phyloP scores from a whole-genome alignment of 2,113 vertebrate genomes.

The Embiotoca jacksoni region DNA sequence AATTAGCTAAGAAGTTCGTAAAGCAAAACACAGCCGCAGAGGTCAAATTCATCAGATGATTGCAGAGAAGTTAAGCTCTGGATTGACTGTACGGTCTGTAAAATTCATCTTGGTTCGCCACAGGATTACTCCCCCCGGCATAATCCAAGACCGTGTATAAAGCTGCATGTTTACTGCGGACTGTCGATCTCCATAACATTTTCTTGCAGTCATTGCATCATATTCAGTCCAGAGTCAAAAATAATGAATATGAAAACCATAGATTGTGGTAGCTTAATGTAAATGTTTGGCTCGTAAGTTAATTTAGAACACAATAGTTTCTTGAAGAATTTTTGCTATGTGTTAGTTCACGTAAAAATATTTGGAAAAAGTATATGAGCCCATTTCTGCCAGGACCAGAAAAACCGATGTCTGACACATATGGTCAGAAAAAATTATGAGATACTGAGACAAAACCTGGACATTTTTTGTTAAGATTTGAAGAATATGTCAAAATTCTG shows the following conservation, averaged over 20 bases:
- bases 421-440: too few species aligned
- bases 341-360: slow-evolving; percentile 5
- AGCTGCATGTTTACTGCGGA: slow-evolving; percentile 45
- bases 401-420: not conserved
- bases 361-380: not conserved
- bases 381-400: not conserved
- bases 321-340: slow-evolving; percentile 10
- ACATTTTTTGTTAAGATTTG: not conserved
- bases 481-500: too few species aligned
- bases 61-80: slow-evolving; percentile 54
- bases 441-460: not conserved
- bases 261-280: not conserved
- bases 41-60: slow-evolving; percentile 52
- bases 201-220: slow-evolving; percentile 18
- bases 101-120: slow-evolving; percentile 54
- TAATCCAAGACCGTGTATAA: slow-evolving; percentile 41
- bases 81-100: slow-evolving; percentile 31
- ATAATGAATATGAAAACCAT: slow-evolving; percentile 19
- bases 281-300: not conserved
- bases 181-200: slow-evolving; percentile 15
- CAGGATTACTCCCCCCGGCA: slow-evolving; percentile 54
- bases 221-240: slow-evolving; percentile 3
- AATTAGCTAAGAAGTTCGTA: slow-evolving; percentile 53
- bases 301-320: not conserved
- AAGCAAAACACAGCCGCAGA: slow-evolving; percentile 66